Evolutionary conservation across 2,888 invertebrate genomes (phyloP).

Genomic region (Pristionchus entomophagus): DNA sequence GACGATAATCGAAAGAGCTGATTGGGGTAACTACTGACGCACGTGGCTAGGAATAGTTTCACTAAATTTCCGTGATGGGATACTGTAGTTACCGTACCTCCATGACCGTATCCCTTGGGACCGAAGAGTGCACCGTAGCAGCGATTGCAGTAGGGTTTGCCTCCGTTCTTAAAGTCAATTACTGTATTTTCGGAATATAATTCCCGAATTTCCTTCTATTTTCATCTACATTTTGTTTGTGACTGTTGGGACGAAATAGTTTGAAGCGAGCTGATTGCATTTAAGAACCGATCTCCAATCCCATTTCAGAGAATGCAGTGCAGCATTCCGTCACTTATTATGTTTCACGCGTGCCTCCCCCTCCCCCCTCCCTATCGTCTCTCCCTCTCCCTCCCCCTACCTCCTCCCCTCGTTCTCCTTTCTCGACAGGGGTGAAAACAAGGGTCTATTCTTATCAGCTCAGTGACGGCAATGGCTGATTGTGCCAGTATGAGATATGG

Average conservation of each 20-base stretch:
- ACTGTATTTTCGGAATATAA: no score
- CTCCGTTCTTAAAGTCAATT: slow-evolving; percentile 80
- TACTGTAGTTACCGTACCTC: slow-evolving; percentile 32
- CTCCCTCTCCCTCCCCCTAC: no score
- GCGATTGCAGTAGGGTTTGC: slow-evolving; percentile 83
- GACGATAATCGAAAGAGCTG: neutral
- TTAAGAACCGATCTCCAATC: no score
- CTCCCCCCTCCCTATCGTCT: no score
- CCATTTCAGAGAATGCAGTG: no score
- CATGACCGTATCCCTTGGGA: slow-evolving; percentile 78
- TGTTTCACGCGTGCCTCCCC: neutral
- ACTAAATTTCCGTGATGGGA: neutral
- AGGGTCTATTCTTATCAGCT: slow-evolving; percentile 15
- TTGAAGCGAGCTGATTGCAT: no score
- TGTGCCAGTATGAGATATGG: neutral
- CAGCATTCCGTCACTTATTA: neutral
- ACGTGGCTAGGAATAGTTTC: neutral
- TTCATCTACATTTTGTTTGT: no score
- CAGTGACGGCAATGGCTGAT: neutral
- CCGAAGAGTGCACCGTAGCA: slow-evolving; percentile 83
- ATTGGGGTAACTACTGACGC: neutral
- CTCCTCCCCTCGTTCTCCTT: no score
- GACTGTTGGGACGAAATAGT: neutral
- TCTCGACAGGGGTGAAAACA: neutral
- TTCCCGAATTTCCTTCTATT: neutral